Percentiles rank a stretch among this genome's conserved stretches.
Conservation (phyloP, 2,113 vertebrate species). For the Sebastes schlegelii region DNA sequence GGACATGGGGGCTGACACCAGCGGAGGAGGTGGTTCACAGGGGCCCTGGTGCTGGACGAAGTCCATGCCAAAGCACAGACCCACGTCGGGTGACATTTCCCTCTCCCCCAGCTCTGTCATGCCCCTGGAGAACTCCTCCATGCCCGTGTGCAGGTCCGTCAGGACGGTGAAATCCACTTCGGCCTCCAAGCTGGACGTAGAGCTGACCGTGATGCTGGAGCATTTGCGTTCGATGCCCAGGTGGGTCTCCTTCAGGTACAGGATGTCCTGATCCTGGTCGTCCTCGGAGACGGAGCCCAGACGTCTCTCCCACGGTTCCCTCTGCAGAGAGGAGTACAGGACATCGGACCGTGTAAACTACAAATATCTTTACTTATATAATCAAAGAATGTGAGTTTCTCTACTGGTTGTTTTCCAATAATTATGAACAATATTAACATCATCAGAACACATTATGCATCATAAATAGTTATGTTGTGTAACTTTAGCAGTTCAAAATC, state of each 20-base stretch:
- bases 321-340: constrained; percentile 67
- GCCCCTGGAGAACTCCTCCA: constrained; percentile 96
- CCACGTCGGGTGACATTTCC: constrained; percentile 89
- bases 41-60: constrained; percentile 71
- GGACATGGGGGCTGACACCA: constrained; percentile 57
- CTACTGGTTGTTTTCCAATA: neutral
- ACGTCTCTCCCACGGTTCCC: constrained; percentile 85
- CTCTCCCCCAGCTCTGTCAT: constrained; percentile 91
- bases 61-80: constrained; percentile 82
- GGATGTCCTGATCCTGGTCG: constrained; percentile 92
- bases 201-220: constrained; percentile 97
- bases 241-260: constrained; percentile 96
- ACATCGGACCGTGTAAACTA: neutral
- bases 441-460: neutral
- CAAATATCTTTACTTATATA: neutral
- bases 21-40: constrained; percentile 57
- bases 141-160: constrained; percentile 93
- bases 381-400: neutral
- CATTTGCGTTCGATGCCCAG: constrained; percentile 97
- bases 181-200: constrained; percentile 95
- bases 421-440: neutral
- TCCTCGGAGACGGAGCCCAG: constrained; percentile 89
- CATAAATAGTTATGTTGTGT: neutral
- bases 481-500: neutral
- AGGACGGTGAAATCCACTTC: constrained; percentile 97